Percentiles rank a stretch among this genome's conserved stretches.
phyloP scores from a whole-genome alignment of 2,113 vertebrate species.

The Scopus umbretta region DNA sequence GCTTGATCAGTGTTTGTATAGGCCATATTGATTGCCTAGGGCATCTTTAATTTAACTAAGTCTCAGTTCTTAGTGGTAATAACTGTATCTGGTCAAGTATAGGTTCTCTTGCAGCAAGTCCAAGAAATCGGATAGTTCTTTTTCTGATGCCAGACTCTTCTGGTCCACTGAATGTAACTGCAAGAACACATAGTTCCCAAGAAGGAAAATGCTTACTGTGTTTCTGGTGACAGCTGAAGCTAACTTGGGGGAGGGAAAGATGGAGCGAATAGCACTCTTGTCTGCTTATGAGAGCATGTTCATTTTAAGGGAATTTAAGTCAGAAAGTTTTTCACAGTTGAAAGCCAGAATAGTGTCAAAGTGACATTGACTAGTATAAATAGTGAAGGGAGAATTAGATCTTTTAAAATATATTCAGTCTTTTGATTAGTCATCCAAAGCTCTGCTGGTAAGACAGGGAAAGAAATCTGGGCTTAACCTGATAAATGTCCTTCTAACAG shows the following conservation, averaged over 20 bases:
- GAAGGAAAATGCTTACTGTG: conserved; percentile 54
- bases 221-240: conserved; percentile 51
- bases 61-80: background rate
- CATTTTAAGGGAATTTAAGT: background rate
- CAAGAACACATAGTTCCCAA: conserved; percentile 45
- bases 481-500: background rate
- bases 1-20: background rate
- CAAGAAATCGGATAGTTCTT: conserved; percentile 39
- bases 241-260: background rate
- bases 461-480: conserved; percentile 48
- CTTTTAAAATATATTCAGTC: conserved; percentile 21
- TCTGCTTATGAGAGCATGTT: background rate
- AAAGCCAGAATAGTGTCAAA: conserved; percentile 36
- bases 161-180: conserved; percentile 38
- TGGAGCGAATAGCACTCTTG: background rate
- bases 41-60: background rate
- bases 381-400: conserved; percentile 21
- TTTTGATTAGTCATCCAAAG: conserved; percentile 47
- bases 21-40: background rate
- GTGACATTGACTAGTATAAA: conserved; percentile 36
- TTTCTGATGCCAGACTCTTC: conserved; percentile 2
- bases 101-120: conserved; percentile 26
- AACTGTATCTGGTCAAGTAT: background rate
- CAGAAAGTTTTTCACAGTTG: background rate
- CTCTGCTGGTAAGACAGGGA: conserved; percentile 12